A percentile compares a stretch with the other conserved stretches of the same genome.
These are phyloP conservation scores for Drosophila carrolli DNA, from an alignment of 1,140 invertebrate species.

Conservation along the genomic window DNA sequence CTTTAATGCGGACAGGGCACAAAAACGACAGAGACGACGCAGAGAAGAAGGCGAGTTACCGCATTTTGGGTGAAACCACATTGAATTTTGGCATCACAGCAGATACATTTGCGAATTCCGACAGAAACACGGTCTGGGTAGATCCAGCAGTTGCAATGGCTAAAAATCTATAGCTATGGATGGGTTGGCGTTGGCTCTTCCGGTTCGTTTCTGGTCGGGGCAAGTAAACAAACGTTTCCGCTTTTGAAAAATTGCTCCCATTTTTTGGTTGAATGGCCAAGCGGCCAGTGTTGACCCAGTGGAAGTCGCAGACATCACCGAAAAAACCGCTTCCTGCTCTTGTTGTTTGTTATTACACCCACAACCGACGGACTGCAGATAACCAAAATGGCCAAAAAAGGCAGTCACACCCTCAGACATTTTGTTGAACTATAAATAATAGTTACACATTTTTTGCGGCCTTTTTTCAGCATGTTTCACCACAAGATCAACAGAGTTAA, in stretches of 20 bases:
- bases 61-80: slow-evolving; percentile 42
- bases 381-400: slow-evolving; percentile 39
- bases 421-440: slow-evolving; percentile 58
- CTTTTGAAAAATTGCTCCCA: slow-evolving; percentile 75
- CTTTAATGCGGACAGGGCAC: slow-evolving; percentile 33
- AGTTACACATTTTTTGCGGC: slow-evolving; percentile 38
- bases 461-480: slow-evolving; percentile 18
- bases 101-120: slow-evolving; percentile 24
- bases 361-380: slow-evolving; percentile 26
- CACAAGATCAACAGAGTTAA: slow-evolving; percentile 48
- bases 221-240: slow-evolving; percentile 73
- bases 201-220: slow-evolving; percentile 52
- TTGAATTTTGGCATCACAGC: slow-evolving; percentile 46
- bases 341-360: slow-evolving; percentile 52
- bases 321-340: slow-evolving; percentile 45
- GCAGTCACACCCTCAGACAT: slow-evolving; percentile 26
- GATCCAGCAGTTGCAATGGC: slow-evolving; percentile 29
- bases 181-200: slow-evolving; percentile 40
- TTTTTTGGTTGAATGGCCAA: slow-evolving; percentile 42
- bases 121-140: background rate
- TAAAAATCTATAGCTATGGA: slow-evolving; percentile 14
- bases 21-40: slow-evolving; percentile 25
- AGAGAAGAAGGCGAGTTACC: slow-evolving; percentile 14
- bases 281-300: slow-evolving; percentile 31
- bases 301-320: slow-evolving; percentile 39